Evolutionary conservation across 2,888 invertebrate genomes (phyloP).

Genomic region (Melinaea marsaeus): DNA sequence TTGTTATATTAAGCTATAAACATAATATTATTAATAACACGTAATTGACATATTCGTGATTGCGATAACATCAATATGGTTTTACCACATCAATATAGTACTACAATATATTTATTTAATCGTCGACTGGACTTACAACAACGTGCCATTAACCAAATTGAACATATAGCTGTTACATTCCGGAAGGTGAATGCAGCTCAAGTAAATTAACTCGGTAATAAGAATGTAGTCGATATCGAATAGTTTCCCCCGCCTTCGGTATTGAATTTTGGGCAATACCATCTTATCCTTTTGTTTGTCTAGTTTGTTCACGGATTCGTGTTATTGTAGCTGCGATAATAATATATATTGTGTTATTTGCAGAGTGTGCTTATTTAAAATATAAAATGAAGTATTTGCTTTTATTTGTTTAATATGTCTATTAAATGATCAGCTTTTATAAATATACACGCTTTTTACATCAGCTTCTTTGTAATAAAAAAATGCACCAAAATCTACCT

Average conservation of each 20-base stretch:
- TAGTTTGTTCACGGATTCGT: constrained; percentile 23
- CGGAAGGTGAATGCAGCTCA: constrained; percentile 20
- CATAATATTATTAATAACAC: no score
- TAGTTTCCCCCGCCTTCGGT: constrained; percentile 25
- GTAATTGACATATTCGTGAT: no score
- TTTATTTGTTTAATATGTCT: not conserved
- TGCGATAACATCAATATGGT: no score
- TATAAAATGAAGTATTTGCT: not conserved
- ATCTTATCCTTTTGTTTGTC: constrained; percentile 31
- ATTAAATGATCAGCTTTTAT: not conserved
- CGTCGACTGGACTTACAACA: constrained; percentile 12
- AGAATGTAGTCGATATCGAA: constrained; percentile 18
- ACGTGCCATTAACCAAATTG: constrained; percentile 17
- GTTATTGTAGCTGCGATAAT: constrained; percentile 18
- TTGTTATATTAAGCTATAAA: no score
- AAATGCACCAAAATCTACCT: no score
- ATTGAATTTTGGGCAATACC: constrained; percentile 31
- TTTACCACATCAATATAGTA: no score
- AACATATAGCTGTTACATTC: constrained; percentile 18
- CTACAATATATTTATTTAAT: no score
- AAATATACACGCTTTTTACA: not conserved
- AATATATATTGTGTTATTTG: not conserved
- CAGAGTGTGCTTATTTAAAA: not conserved
- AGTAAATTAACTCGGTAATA: constrained; percentile 20
- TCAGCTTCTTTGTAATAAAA: no score